These are phyloP conservation scores for Nomada hirtipes DNA, from an alignment of 2,888 invertebrate species.

Conservation along the genomic window DNA sequence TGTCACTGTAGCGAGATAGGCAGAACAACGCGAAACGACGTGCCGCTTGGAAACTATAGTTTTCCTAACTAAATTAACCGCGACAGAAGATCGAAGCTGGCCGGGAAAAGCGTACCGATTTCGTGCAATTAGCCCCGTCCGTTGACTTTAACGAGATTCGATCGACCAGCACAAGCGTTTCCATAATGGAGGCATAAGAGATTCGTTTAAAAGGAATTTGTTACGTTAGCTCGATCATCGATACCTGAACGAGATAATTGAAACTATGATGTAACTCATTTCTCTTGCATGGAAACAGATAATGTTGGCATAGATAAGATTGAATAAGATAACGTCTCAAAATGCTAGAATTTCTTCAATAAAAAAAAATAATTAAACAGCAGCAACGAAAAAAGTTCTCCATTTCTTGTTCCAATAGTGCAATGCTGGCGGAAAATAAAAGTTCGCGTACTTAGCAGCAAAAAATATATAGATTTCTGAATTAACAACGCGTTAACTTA, in stretches of 20 bases:
- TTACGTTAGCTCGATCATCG: conserved; percentile 19
- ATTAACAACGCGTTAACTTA: not conserved
- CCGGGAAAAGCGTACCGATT: conserved; percentile 28
- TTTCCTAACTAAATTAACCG: conserved; percentile 48
- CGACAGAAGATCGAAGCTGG: conserved; percentile 6
- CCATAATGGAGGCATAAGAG: conserved; percentile 21
- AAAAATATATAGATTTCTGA: not conserved
- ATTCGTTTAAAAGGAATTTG: conserved; percentile 41
- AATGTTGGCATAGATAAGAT: not conserved
- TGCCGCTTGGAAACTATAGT: conserved; percentile 36
- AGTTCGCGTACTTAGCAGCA: too few species aligned
- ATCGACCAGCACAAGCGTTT: conserved; percentile 42
- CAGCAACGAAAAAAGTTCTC: too few species aligned
- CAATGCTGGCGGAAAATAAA: too few species aligned
- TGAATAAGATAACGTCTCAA: too few species aligned
- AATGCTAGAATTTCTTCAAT: too few species aligned
- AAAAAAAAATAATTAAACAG: too few species aligned
- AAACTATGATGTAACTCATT: not conserved
- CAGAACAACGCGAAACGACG: not conserved
- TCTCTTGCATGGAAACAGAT: not conserved
- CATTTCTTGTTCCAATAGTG: too few species aligned
- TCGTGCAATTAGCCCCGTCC: conserved; percentile 50
- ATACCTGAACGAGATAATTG: conserved; percentile 31
- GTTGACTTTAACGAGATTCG: conserved; percentile 53
- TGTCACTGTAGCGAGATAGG: conserved; percentile 6